Evolutionary conservation across 1,140 invertebrate species (phyloP).

Genomic region (Halictus rubicundus): DNA sequence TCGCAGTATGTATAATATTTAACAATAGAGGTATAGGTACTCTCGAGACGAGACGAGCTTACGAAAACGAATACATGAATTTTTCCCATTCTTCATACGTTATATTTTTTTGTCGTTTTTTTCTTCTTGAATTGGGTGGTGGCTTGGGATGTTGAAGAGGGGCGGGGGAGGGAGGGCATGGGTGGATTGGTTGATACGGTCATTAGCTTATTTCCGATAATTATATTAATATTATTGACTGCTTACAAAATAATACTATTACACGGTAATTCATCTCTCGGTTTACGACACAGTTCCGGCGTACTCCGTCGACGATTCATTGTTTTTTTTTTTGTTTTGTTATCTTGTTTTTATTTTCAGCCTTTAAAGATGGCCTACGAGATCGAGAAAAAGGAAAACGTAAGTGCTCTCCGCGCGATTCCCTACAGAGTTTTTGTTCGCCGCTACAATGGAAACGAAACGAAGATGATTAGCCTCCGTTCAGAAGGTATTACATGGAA

Average conservation of each 20-base stretch:
- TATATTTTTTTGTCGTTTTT: neutral
- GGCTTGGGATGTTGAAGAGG: neutral
- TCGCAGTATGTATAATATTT: slow-evolving; percentile 64
- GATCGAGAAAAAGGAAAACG: slow-evolving; percentile 43
- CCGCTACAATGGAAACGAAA: slow-evolving; percentile 39
- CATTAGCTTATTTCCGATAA: slow-evolving; percentile 47
- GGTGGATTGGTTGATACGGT: slow-evolving; percentile 39
- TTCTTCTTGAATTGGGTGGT: neutral
- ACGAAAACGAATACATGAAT: slow-evolving; percentile 61
- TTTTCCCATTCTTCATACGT: slow-evolving; percentile 9
- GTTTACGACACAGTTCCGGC: slow-evolving; percentile 57
- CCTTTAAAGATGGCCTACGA: slow-evolving; percentile 51
- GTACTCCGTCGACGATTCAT: slow-evolving; percentile 35
- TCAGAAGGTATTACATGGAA: slow-evolving; percentile 55
- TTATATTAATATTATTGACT: slow-evolving; percentile 66
- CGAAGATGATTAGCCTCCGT: slow-evolving; percentile 34
- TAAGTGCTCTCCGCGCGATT: slow-evolving; percentile 22
- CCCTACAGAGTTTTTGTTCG: slow-evolving; percentile 5
- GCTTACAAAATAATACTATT: slow-evolving; percentile 69
- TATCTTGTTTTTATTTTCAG: neutral
- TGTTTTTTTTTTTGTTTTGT: slow-evolving; percentile 27
- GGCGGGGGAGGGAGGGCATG: no score
- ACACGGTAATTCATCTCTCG: slow-evolving; percentile 56
- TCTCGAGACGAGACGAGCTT: slow-evolving; percentile 57
- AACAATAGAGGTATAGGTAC: slow-evolving; percentile 65